Percentiles rank a stretch among this genome's conserved stretches.
phyloP scores from a whole-genome alignment of 1,140 invertebrate species.

The Zophobas atratus region DNA sequence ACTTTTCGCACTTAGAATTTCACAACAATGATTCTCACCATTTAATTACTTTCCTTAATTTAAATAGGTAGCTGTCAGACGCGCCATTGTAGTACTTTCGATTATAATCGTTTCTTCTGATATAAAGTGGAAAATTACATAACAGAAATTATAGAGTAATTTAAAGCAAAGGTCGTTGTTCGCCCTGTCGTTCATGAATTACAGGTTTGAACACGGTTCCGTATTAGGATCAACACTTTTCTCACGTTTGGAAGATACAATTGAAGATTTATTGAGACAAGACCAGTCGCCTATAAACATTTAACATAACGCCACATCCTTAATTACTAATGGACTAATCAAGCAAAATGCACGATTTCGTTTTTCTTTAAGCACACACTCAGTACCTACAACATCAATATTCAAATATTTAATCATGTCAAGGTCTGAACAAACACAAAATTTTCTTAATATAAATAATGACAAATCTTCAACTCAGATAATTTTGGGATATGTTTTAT shows the following conservation, averaged over 20 bases:
- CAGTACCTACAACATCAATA: too few relatives aligned
- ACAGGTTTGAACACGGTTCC: slow-evolving; percentile 16
- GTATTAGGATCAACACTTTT: slow-evolving; percentile 8
- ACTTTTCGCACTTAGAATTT: slow-evolving; percentile 7
- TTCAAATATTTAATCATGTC: not conserved
- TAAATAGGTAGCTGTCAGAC: slow-evolving; percentile 22
- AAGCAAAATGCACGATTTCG: not conserved
- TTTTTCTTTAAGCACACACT: too few relatives aligned
- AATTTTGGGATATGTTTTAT: slow-evolving; percentile 4
- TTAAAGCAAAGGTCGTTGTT: slow-evolving; percentile 29
- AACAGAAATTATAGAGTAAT: slow-evolving; percentile 35
- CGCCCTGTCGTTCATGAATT: slow-evolving; percentile 8
- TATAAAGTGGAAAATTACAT: slow-evolving; percentile 15
- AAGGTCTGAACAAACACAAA: not conserved
- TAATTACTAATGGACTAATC: not conserved
- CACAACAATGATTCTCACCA: slow-evolving; percentile 11
- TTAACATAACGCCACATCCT: too few relatives aligned
- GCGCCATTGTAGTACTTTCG: slow-evolving; percentile 16
- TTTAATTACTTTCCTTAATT: slow-evolving; percentile 30
- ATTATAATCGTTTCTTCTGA: slow-evolving; percentile 25
- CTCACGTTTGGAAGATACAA: not conserved
- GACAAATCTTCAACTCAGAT: not conserved
- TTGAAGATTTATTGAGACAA: not conserved
- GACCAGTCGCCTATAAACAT: too few relatives aligned
- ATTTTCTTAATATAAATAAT: not conserved